Conservation (phyloP, 1,140 invertebrate genomes). For the Teleogryllus occipitalis region DNA sequence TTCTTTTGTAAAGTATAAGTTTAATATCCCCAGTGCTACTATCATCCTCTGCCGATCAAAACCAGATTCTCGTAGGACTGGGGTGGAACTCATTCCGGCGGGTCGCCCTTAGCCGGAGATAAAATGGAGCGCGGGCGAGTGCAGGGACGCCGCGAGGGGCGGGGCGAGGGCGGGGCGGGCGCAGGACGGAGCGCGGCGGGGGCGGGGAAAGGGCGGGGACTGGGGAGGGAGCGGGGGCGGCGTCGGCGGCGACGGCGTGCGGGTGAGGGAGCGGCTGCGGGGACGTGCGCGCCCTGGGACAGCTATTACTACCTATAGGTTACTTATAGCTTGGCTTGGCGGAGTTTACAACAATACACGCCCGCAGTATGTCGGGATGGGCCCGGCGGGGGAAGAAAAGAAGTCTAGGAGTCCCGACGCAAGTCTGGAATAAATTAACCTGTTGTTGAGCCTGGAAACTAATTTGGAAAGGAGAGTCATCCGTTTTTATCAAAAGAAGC, state of each 20-base stretch:
- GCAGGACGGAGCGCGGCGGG: no score
- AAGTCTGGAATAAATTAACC: slow-evolving; percentile 26
- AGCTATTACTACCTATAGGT: slow-evolving; percentile 4
- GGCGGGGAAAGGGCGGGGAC: no score
- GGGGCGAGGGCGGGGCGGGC: no score
- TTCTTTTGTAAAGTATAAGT: slow-evolving; percentile 2
- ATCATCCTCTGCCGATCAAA: slow-evolving; percentile 3
- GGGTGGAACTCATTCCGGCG: neutral
- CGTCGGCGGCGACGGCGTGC: no score
- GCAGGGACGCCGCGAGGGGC: neutral
- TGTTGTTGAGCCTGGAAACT: slow-evolving; percentile 24
- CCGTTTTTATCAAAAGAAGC: slow-evolving; percentile 8
- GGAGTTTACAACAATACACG: slow-evolving; percentile 22
- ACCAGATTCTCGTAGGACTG: neutral
- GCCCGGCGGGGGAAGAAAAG: slow-evolving; percentile 5
- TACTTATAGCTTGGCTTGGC: neutral
- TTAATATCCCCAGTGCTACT: slow-evolving; percentile 4
- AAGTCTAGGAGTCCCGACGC: slow-evolving; percentile 7
- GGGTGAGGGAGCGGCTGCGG: neutral
- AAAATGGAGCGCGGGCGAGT: neutral
- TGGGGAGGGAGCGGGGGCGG: neutral
- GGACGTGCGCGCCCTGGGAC: neutral
- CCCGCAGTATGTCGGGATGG: slow-evolving; percentile 6
- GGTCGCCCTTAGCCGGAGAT: neutral
- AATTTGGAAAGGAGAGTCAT: slow-evolving; percentile 23